Base-by-base conservation (phyloP, 2,113 vertebrate species). In the Myrmophylax atrothorax region DNA sequence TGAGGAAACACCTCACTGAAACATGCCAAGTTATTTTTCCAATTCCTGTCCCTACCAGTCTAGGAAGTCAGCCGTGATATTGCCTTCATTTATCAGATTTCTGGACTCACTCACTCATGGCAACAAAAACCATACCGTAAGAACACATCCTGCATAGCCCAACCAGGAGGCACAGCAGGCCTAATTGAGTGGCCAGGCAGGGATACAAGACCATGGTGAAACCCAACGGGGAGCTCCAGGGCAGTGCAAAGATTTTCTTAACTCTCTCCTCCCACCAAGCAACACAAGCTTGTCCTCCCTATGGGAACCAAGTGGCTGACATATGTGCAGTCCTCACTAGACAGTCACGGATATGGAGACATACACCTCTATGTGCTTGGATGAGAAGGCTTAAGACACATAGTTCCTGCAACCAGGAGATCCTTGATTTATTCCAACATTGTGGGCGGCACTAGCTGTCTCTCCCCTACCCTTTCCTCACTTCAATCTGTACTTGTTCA, bases 321-420 rank as follows among this genome's bases (percentile, higher is more conserved):
- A 52, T 3, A 8, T 0, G 5, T 26, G 37, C 59, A 26, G 31
- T 64, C 75, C 72, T 85, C 49, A 42, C 53, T 0, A 1, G 0
- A 22, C 46, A 8, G 59, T 18, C 44, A 17, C 0, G 0, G 83
- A 46, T 59, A 38, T 2, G 28, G 33, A 87, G 42, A 64, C 22
- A 31, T 22, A 4, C 40, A 56, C 18, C 31, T 83, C 63, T 20
- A 20, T 5, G 2, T n/a, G 31, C 50, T 46, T 76, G 31, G n/a
- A 49, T 46, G 19, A 35, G 16, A 68, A 28, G 11, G 26, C n/a
- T 86, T 67, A 66, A 64, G 25, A 49, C 28, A 42, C 6, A 3
- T 17, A 63, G 79, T 31, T 77, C 50, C 76, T 38, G 46, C 55
- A 89, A 72, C 25, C 66, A 76, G 8, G 12, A 24, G 6, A 35